Evolutionary conservation across 2,113 vertebrate species (phyloP).

Genomic region (Climacteris rufus): DNA sequence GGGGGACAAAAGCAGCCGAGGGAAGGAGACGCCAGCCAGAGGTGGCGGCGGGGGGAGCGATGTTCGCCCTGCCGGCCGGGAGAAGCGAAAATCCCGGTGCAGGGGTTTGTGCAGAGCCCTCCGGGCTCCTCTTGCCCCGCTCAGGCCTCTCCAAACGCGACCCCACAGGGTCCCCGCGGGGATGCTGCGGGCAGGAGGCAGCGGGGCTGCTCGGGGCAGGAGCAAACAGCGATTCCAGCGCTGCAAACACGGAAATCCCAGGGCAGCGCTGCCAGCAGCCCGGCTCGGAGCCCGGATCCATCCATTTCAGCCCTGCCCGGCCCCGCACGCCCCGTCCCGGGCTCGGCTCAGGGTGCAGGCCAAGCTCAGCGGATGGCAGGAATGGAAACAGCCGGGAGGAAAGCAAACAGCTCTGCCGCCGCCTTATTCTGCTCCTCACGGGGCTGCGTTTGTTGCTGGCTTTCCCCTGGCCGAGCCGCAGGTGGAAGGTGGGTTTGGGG

Average conservation of each 20-base stretch:
- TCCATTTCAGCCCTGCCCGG: neutral
- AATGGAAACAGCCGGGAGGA: neutral
- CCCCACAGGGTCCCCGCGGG: no score
- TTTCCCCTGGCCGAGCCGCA: neutral
- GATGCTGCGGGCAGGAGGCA: no score
- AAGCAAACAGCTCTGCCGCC: neutral
- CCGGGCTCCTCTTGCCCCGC: no score
- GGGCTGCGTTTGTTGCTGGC: neutral
- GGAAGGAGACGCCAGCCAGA: neutral
- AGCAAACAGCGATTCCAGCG: no score
- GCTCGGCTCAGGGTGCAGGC: no score
- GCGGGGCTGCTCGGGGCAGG: accelerated
- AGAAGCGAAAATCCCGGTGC: no score
- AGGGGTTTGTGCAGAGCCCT: no score
- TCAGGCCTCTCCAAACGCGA: no score
- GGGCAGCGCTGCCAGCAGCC: no score
- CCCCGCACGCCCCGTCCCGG: neutral
- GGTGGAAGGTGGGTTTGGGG: neutral
- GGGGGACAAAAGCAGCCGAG: neutral
- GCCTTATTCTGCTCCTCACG: neutral
- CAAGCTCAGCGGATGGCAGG: neutral
- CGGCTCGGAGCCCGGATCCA: no score
- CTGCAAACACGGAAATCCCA: no score
- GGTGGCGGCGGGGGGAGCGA: neutral
- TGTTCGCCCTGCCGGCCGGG: no score